phyloP scores from a whole-genome alignment of 2,113 vertebrate genomes.

The Columba livia region DNA sequence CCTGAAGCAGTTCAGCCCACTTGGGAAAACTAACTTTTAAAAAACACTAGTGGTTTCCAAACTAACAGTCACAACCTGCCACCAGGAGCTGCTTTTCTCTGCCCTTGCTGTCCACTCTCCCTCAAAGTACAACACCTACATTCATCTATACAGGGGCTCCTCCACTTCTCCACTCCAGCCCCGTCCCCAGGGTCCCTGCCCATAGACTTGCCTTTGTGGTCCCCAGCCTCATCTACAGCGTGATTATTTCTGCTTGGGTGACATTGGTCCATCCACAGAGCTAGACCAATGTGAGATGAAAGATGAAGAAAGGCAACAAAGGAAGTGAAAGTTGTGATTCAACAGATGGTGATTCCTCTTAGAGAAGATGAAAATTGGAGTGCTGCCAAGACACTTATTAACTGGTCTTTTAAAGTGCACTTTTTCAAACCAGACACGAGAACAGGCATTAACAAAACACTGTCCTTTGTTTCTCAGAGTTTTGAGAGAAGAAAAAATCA shows the following conservation, averaged over 20 bases:
- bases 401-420: neutral
- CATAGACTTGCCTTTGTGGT: neutral
- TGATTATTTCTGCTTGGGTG: neutral
- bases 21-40: neutral
- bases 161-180: neutral
- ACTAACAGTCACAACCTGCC: neutral
- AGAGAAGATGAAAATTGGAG: neutral
- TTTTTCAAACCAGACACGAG: neutral
- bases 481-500: neutral
- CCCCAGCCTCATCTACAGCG: neutral
- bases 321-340: constrained; percentile 38
- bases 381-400: neutral
- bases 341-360: neutral
- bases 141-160: neutral
- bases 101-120: neutral
- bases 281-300: neutral
- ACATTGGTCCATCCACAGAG: accelerated
- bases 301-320: neutral
- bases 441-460: neutral
- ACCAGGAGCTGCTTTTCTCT: neutral
- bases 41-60: neutral
- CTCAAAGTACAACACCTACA: neutral
- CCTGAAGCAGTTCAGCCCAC: neutral
- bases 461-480: neutral
- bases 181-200: neutral